Percentiles rank a stretch among this genome's conserved stretches.
Evolutionary conservation across 2,888 invertebrate species (phyloP).

Genomic region (Drosophila bunnanda): DNA sequence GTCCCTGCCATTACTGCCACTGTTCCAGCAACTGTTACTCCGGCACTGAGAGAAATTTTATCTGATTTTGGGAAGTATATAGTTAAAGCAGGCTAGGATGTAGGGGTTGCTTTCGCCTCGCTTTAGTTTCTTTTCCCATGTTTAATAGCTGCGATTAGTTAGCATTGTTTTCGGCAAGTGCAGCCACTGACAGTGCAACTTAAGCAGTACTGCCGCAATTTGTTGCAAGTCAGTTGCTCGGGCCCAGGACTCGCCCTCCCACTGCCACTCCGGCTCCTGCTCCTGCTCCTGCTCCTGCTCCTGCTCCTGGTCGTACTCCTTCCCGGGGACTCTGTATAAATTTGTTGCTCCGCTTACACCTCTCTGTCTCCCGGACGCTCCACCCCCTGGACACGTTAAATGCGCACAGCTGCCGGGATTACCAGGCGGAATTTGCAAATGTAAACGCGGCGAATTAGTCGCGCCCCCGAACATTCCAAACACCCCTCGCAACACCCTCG

Average conservation of each 20-base stretch:
- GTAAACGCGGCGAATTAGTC: conserved; percentile 68
- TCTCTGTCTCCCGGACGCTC: neutral
- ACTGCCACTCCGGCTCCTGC: neutral
- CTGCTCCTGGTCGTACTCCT: neutral
- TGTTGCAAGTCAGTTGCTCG: conserved; percentile 56
- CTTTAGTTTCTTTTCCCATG: neutral
- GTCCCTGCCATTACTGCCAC: conserved; percentile 15
- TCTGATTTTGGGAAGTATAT: neutral
- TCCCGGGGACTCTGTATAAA: conserved; percentile 14
- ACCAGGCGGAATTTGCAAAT: conserved; percentile 59
- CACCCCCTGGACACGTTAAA: conserved; percentile 50
- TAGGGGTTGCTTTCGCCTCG: too few relatives aligned
- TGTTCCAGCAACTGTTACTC: conserved; percentile 21
- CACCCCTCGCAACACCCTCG: conserved; percentile 46
- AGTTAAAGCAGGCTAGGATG: neutral
- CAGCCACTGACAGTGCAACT: conserved; percentile 13
- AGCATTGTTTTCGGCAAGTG: neutral
- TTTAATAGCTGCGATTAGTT: neutral
- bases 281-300: neutral
- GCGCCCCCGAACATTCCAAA: conserved; percentile 34
- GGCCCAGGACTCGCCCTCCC: conserved; percentile 3
- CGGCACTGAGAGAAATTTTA: conserved; percentile 10
- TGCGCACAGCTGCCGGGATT: conserved; percentile 75
- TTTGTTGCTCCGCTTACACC: conserved; percentile 25
- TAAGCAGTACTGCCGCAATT: conserved; percentile 58